Evolutionary conservation across 2,888 invertebrate species (phyloP).

Genomic region (Morinoia aosen): DNA sequence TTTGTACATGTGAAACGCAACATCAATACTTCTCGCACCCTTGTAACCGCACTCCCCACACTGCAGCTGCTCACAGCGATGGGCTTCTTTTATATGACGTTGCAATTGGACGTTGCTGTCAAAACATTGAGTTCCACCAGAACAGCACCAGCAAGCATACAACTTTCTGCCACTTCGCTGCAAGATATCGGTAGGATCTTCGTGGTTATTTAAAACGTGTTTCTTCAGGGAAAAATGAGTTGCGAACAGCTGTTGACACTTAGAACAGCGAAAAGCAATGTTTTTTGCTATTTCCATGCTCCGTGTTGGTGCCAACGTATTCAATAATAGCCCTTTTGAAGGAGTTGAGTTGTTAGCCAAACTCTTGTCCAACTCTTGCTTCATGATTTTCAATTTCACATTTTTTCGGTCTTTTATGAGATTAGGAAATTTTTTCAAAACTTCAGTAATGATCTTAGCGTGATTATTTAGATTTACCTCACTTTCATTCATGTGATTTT

Average conservation of each 20-base stretch:
- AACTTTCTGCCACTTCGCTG: conserved; percentile 56
- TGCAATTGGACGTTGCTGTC: conserved; percentile 58
- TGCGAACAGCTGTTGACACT: conserved; percentile 55
- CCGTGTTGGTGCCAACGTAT: background rate
- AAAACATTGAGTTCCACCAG: conserved; percentile 23
- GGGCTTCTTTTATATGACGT: conserved; percentile 56
- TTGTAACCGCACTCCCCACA: conserved; percentile 62
- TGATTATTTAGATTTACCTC: conserved; percentile 76
- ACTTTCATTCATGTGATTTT: conserved; percentile 53
- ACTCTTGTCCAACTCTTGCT: conserved; percentile 69
- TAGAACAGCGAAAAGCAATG: conserved; percentile 55
- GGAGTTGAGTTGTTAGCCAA: background rate
- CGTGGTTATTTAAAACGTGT: conserved; percentile 58
- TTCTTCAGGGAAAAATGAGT: conserved; percentile 59
- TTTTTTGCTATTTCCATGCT: background rate
- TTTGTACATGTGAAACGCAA: conserved; percentile 62
- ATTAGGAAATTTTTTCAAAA: conserved; percentile 89
- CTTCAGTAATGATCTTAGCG: conserved; percentile 89
- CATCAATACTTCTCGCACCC: conserved; percentile 56
- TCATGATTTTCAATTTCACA: conserved; percentile 87
- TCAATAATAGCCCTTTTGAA: background rate
- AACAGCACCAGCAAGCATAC: conserved; percentile 54
- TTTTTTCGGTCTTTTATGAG: conserved; percentile 89
- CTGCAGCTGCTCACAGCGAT: background rate
- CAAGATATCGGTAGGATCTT: conserved; percentile 58